Evolutionary conservation across 1,140 invertebrate species (phyloP).

Genomic region (Sesamia nonagrioides): DNA sequence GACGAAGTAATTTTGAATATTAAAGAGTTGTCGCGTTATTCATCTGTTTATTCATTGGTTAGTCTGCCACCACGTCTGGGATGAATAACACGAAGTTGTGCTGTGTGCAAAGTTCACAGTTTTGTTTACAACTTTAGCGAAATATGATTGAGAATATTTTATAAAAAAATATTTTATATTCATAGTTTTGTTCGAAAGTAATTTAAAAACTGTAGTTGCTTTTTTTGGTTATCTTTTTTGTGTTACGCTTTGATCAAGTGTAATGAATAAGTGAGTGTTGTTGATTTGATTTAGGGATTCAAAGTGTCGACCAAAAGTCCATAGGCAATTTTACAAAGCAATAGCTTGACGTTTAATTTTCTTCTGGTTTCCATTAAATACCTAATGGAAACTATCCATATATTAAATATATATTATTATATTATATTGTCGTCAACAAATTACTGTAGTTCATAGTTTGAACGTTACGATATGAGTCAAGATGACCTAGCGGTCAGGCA

Average conservation of each 20-base stretch:
- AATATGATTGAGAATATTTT: constrained; percentile 16
- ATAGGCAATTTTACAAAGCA: too few relatives aligned
- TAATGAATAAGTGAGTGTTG: background rate
- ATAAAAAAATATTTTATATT: constrained; percentile 15
- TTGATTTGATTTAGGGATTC: background rate
- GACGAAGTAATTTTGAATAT: constrained; percentile 64
- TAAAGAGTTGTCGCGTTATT: constrained; percentile 55
- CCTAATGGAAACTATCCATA: too few relatives aligned
- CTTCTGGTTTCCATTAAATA: too few relatives aligned
- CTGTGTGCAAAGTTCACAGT: background rate
- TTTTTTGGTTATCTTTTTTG: background rate
- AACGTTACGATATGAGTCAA: too few relatives aligned
- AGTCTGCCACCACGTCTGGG: background rate
- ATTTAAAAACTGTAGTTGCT: background rate
- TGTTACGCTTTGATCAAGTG: background rate
- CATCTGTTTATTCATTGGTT: constrained; percentile 39
- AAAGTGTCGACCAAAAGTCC: too few relatives aligned
- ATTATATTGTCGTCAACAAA: too few relatives aligned
- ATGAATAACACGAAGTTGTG: constrained; percentile 5
- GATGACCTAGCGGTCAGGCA: too few relatives aligned
- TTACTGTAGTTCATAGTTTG: too few relatives aligned
- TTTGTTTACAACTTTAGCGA: background rate
- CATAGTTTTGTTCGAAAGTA: constrained; percentile 7
- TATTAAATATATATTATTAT: too few relatives aligned
- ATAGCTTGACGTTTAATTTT: too few relatives aligned